Base-by-base conservation (phyloP, 1,140 invertebrate genomes). In the Heliconius hermathena region DNA sequence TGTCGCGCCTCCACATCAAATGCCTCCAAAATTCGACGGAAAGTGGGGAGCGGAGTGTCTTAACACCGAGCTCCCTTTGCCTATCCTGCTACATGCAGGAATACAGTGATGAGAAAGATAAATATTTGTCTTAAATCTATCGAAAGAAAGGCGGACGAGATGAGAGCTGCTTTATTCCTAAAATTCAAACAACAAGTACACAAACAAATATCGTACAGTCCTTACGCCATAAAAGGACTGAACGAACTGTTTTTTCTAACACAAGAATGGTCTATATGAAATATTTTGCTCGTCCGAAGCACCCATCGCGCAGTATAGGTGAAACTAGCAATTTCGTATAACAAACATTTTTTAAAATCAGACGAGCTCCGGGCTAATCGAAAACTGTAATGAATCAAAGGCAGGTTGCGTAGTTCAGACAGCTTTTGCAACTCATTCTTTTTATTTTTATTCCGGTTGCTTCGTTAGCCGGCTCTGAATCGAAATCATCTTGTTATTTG, bases 321-420 rank as follows among this genome's bases (percentile, higher is more conserved):
- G 60, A 71, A 73, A 77, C 76, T 78, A 66, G 70, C 71, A 82
- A 80, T 79, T 81, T 52, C 82, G 73, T 74, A 83, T 82, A 85
- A 78, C 76, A 83, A 82, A 83, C 80, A 84, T 83, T 82, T 87
- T 87, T 88, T 81, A 78, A 80, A 82, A 82, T 77, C 82, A 81
- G 80, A 79, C 79, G 80, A 79, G 82, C 77, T 82, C 80, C 81
- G 46, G 85, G 87, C 90, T 93, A 93, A 93, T 93, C 90, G 89
- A 91, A 89, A 91, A 90, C 88, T 87, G 89, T 93, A 91, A 92
- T 93, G 90, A 93, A 93, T 93, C 90, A 93, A 92, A 93, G 91
- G 90, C 88, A 85, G 84, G 83, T 87, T 88, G 85, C 88, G 88
- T 90, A 88, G 86, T 87, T 86, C 86, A 87, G 91, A 88, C 87